Evolutionary conservation across 1,140 invertebrate genomes (phyloP), one percentile per base, ranked within the genome.

Genomic region (Macrobrachium nipponense): DNA sequence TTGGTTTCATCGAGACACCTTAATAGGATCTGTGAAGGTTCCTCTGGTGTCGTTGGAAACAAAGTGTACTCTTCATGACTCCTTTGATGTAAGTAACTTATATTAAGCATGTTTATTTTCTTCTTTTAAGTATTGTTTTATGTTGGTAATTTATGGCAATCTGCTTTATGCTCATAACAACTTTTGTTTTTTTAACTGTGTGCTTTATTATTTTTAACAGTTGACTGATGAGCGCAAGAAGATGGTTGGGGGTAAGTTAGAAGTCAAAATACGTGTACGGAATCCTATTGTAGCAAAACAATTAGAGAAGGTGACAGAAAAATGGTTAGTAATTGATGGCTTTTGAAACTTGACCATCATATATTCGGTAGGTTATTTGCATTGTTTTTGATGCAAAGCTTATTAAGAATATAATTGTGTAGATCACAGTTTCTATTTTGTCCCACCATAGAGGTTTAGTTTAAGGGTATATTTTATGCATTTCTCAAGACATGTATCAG

Each of bases 221-320:
- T 90, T 99, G 82, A 95, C 97, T 94, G 97, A 99, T 89, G 97
- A 97, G 0, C 93, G 97, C 18, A 96, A 96, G 89, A 96, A 96
- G 89, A 92, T 95, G 60, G 94, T 95, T 7, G 97, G 97, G 18
- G 98, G 97, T 11, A 97, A 98, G 90, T 89, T 99, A 72, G 97
- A 99, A 92, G 93, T 98, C 0, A 97, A 97, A 91, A 91, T 99
- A 36, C 94, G 97, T 79, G 92, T 99, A n/a, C 93, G 98, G 64
- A 96, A 98, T 91, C 98, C 98, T 3, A 94, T 99, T 62, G 91
- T 96, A 43, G 94, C 94, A 10, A 97, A 98, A 89, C 96, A 99
- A 92, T 94, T 98, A 0, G 97, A 98, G 90, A 95, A 96, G 90
- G 94, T 96, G 17, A 95, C 95, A 61, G 96, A 98, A 90, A 98